Percentiles rank a stretch among this genome's conserved stretches.
These are phyloP conservation scores for Iselma pallidipennis DNA, from an alignment of 2,888 invertebrate species.

Conservation along the genomic window DNA sequence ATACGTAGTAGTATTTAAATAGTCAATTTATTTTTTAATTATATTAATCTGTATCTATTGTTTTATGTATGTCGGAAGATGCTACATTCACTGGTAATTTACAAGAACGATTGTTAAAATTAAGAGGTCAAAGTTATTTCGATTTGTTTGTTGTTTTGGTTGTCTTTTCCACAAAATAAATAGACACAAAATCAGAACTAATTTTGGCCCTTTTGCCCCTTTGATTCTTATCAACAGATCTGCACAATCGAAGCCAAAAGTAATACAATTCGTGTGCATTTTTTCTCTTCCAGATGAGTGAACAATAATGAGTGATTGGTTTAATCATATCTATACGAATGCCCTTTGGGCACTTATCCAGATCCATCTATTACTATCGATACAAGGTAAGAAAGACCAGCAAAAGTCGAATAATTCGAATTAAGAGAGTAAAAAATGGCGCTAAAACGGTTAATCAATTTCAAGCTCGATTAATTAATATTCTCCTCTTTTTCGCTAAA, in stretches of 20 bases:
- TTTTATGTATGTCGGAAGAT: conserved; percentile 2
- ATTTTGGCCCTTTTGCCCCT: background rate
- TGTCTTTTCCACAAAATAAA: too few species aligned
- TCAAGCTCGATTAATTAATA: too few species aligned
- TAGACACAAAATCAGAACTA: too few species aligned
- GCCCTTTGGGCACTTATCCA: conserved; percentile 35
- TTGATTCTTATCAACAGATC: too few species aligned
- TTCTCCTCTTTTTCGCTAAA: too few species aligned
- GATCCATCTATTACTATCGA: conserved; percentile 22
- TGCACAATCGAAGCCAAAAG: too few species aligned
- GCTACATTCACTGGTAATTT: background rate
- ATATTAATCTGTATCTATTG: conserved; percentile 2
- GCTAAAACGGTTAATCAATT: too few species aligned
- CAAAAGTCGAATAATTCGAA: too few species aligned
- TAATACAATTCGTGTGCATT: too few species aligned
- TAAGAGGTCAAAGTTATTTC: background rate
- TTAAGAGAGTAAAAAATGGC: too few species aligned
- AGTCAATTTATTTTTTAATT: background rate
- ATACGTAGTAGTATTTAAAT: background rate
- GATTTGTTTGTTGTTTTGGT: too few species aligned
- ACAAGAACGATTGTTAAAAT: background rate
- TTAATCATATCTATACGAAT: conserved; percentile 31
- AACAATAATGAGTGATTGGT: conserved; percentile 42
- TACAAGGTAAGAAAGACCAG: conserved; percentile 36
- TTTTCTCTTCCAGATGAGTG: conserved; percentile 49